Percentiles rank a stretch among this genome's conserved stretches.
Evolutionary conservation across 1,140 invertebrate species (phyloP).

Genomic region (Drosophila neocordata): DNA sequence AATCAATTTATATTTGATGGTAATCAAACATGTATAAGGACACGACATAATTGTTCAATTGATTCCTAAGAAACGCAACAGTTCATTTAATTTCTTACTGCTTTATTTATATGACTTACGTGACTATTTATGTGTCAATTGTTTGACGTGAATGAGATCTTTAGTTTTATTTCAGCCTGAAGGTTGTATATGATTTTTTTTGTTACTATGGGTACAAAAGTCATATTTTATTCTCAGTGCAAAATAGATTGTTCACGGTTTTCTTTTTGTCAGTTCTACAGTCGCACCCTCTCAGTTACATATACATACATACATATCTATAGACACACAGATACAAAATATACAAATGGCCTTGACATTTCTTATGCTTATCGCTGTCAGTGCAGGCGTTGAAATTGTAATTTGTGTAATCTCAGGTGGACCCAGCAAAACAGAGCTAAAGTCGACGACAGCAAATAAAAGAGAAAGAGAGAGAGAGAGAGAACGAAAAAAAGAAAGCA

Average conservation of each 20-base stretch:
- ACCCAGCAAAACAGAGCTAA: conserved; percentile 39
- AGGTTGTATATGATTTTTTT: neutral
- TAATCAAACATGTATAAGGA: too few relatives aligned
- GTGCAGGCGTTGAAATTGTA: conserved; percentile 79
- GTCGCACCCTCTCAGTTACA: conserved; percentile 15
- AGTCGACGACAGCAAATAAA: conserved; percentile 13
- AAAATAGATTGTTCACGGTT: conserved; percentile 21
- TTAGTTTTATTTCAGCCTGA: neutral
- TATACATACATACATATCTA: neutral
- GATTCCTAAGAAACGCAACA: too few relatives aligned
- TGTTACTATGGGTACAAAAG: neutral
- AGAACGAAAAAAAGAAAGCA: conserved; percentile 32
- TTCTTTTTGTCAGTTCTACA: conserved; percentile 1
- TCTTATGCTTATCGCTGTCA: conserved; percentile 79
- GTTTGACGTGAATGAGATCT: too few relatives aligned
- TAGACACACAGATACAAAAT: conserved; percentile 18
- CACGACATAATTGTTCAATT: too few relatives aligned
- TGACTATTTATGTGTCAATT: too few relatives aligned
- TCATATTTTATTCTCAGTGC: neutral
- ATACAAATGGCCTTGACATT: conserved; percentile 78
- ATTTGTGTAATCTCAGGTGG: conserved; percentile 79
- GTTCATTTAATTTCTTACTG: too few relatives aligned
- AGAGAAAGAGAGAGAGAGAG: conserved; percentile 8
- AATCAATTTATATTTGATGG: too few relatives aligned
- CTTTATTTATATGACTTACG: too few relatives aligned